These are phyloP conservation scores for Galbula dea DNA, from an alignment of 2,113 vertebrate species.

Conservation along the genomic window DNA sequence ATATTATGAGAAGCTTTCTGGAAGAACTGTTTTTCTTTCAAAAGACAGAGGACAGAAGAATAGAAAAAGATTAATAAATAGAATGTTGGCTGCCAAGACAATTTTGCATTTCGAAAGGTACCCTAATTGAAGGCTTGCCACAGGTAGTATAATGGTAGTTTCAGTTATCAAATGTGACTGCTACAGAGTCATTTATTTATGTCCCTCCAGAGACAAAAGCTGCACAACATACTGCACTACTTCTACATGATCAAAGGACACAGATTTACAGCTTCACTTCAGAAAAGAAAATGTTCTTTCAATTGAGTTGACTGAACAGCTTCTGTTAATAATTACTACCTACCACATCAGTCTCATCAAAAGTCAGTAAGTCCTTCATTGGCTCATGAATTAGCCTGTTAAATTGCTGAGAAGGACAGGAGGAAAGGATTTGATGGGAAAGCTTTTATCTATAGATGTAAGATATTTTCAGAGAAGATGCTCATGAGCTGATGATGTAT, in stretches of 20 bases:
- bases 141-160: slow-evolving; percentile 12
- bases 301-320: no score
- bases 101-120: slow-evolving; percentile 54
- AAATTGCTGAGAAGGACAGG: neutral
- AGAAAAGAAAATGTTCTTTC: slow-evolving; percentile 23
- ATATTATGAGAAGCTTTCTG: neutral
- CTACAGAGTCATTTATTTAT: slow-evolving; percentile 36
- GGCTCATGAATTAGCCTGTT: slow-evolving; percentile 1
- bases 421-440: neutral
- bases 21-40: slow-evolving; percentile 30
- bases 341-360: neutral
- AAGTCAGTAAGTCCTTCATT: neutral
- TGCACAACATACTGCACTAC: neutral
- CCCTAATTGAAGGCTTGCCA: slow-evolving; percentile 29
- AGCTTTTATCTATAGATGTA: neutral
- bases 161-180: slow-evolving; percentile 19
- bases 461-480: neutral
- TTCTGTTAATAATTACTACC: slow-evolving; percentile 24
- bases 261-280: neutral
- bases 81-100: neutral
- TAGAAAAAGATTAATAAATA: slow-evolving; percentile 16
- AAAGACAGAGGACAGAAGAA: slow-evolving; percentile 9
- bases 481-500: neutral
- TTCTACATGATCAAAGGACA: slow-evolving; percentile 47
- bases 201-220: slow-evolving; percentile 34